Evolutionary conservation across 2,888 invertebrate genomes (phyloP).

Genomic region (Adelphocoris suturalis): DNA sequence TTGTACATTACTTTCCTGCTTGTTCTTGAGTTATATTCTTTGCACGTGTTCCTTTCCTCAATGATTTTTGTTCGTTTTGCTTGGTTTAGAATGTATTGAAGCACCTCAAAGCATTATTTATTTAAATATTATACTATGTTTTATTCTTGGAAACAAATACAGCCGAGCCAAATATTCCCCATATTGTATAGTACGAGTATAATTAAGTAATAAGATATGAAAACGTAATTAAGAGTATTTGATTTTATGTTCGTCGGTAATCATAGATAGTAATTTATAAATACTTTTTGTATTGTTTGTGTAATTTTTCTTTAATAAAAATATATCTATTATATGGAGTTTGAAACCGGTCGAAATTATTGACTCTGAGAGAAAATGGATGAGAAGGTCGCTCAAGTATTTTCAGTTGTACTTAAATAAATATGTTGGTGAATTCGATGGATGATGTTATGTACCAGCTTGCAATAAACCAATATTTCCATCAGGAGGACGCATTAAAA

Average conservation of each 20-base stretch:
- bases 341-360: slow-evolving; percentile 13
- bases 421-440: background rate
- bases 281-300: slow-evolving; percentile 26
- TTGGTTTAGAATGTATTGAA: slow-evolving; percentile 6
- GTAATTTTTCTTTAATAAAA: slow-evolving; percentile 7
- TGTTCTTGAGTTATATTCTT: background rate
- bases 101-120: slow-evolving; percentile 48
- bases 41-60: slow-evolving; percentile 57
- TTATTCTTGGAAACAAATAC: slow-evolving; percentile 28
- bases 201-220: slow-evolving; percentile 22
- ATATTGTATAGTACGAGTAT: slow-evolving; percentile 29
- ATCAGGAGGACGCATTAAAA: background rate
- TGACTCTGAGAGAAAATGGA: background rate
- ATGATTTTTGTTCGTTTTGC: background rate
- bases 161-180: slow-evolving; percentile 61
- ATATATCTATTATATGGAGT: background rate
- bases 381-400: background rate
- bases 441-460: background rate
- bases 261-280: slow-evolving; percentile 32
- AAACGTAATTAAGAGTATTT: slow-evolving; percentile 7
- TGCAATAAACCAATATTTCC: background rate
- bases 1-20: slow-evolving; percentile 16
- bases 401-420: background rate
- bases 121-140: background rate
- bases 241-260: slow-evolving; percentile 31